Base-by-base conservation (phyloP, 2,888 invertebrate species). In the Macrosoma leucophasiata region DNA sequence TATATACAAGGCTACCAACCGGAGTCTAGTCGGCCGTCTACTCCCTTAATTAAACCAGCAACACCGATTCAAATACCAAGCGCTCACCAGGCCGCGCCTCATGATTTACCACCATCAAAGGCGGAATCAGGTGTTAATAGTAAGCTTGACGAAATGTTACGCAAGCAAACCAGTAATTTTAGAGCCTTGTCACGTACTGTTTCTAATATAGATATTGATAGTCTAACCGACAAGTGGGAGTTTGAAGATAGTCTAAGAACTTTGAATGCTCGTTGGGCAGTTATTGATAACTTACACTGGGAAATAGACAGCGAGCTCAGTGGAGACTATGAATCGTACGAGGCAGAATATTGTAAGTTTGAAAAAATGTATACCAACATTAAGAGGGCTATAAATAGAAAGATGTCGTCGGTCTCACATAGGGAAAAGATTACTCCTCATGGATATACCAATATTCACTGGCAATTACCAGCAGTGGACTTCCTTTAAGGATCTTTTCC, bases 401-500 rank as follows among this genome's bases (percentile, higher is more conserved):
- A 45, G 18, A 32, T 45, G 36, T 44, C 39, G 39, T 34, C 36
- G 7, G 23, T 27, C 1, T n/a, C 29, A 3, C 40, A 45, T 12
- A 30, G 36, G 5, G 40, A 42, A 11, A 27, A 39, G 10, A 34
- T 34, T 1, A 47, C 42, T 2, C 44, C 47, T 9, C 17, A 27
- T 27, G 17, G 26, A 27, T 1, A 27, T 17, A 2, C 26, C 26
- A 11, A 21, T 19, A 3, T 43, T 44, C 22, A 38, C 6, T 13
- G 46, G 46, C 0, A 39, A 29, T 19, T 49, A 39, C 22, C 20
- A 40, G 8, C 12, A 38, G 19, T 41, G 42, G 44, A 24, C 29
- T 3, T 38, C 43, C 4, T 39, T 45, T 18, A 42, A 43, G 14
- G 44, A 45, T 31, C 13, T 49, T 11, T 49, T 46, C 24, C 31